A percentile compares a stretch with the other conserved stretches of the same genome.
Evolutionary conservation across 2,888 invertebrate species (phyloP).

Genomic region (Tetrapedia diversipes): DNA sequence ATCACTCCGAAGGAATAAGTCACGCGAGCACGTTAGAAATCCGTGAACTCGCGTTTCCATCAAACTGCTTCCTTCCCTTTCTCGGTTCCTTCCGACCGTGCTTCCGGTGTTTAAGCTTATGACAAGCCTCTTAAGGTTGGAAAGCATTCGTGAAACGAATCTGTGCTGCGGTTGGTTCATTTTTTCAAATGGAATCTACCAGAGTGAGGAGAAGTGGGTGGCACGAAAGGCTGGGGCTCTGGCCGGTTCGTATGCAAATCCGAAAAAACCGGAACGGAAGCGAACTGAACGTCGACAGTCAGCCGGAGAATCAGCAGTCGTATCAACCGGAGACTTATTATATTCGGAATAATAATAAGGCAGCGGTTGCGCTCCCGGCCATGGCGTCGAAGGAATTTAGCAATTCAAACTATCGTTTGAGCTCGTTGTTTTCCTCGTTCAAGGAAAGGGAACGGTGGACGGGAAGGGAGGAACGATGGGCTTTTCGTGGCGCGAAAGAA

Average conservation of each 20-base stretch:
- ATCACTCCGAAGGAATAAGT: constrained; percentile 23
- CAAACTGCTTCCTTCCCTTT: constrained; percentile 8
- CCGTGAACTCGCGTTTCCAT: constrained; percentile 6
- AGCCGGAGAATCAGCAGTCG: constrained; percentile 41
- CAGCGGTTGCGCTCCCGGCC: constrained; percentile 15
- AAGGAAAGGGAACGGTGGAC: background rate
- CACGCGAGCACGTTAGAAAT: constrained; percentile 11
- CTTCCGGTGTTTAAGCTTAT: constrained; percentile 13
- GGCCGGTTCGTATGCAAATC: constrained; percentile 55
- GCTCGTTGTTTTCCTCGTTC: constrained; percentile 43
- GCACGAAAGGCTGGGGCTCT: background rate
- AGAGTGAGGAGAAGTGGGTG: background rate
- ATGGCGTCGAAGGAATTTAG: constrained; percentile 59
- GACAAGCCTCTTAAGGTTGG: constrained; percentile 31
- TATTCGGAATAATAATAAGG: constrained; percentile 71
- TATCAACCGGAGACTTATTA: constrained; percentile 67
- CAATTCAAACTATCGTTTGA: constrained; percentile 72
- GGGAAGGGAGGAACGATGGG: background rate
- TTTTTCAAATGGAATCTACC: constrained; percentile 24
- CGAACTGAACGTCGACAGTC: constrained; percentile 7
- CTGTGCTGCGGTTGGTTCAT: background rate
- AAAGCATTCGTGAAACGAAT: constrained; percentile 40
- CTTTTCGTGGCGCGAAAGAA: constrained; percentile 1
- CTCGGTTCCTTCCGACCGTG: background rate
- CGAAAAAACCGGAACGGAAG: constrained; percentile 7